Percentiles rank a stretch among this genome's conserved stretches.
phyloP scores from a whole-genome alignment of 2,888 invertebrate genomes.

The Colostygia pectinataria region DNA sequence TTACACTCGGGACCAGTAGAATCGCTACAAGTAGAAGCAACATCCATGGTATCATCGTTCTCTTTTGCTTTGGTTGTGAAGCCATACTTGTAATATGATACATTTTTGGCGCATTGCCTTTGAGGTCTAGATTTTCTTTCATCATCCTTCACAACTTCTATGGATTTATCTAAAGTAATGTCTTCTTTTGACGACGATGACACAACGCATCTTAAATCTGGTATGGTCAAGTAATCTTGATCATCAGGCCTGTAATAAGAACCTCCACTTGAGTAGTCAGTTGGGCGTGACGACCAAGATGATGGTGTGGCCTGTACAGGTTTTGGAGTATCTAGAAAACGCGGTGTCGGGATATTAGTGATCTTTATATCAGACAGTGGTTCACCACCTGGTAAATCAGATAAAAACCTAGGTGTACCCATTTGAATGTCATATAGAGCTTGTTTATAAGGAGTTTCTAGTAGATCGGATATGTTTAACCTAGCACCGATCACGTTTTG shows the following conservation, averaged over 20 bases:
- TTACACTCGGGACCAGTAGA: constrained; percentile 44
- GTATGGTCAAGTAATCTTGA: constrained; percentile 70
- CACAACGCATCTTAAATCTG: constrained; percentile 54
- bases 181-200: constrained; percentile 47
- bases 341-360: constrained; percentile 82
- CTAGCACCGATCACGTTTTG: constrained; percentile 72
- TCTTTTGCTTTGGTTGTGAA: constrained; percentile 42
- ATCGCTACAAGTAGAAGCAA: constrained; percentile 50
- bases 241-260: constrained; percentile 86
- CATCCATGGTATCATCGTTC: constrained; percentile 43
- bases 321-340: constrained; percentile 76
- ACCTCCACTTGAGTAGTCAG: constrained; percentile 84
- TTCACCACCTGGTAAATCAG: constrained; percentile 66
- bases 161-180: constrained; percentile 30
- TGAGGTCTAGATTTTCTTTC: constrained; percentile 58
- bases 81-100: constrained; percentile 62
- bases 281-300: constrained; percentile 73
- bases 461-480: constrained; percentile 72
- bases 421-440: constrained; percentile 72
- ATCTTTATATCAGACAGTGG: constrained; percentile 82
- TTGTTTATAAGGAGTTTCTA: constrained; percentile 84
- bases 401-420: constrained; percentile 82
- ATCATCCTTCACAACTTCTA: constrained; percentile 32
- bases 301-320: constrained; percentile 63
- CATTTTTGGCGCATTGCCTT: constrained; percentile 72